phyloP scores from a whole-genome alignment of 2,113 vertebrate species.

The Sisor rabdophorus region DNA sequence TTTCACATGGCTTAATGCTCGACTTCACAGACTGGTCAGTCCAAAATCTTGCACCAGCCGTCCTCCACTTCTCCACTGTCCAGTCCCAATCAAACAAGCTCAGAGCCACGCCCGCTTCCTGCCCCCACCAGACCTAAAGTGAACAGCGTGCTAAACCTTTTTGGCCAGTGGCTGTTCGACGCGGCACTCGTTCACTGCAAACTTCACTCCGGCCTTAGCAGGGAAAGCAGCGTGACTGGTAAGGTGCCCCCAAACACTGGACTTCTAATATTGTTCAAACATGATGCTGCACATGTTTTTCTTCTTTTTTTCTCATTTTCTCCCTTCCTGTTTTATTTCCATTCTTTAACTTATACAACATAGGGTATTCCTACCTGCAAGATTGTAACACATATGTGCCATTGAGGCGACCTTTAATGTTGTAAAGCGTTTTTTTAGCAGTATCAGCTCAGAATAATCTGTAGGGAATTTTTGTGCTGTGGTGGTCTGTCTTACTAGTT shows the following conservation, averaged over 20 bases:
- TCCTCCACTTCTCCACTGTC: constrained; percentile 83
- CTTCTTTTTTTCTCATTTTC: constrained; percentile 39
- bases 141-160: constrained; percentile 91
- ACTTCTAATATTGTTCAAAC: background rate
- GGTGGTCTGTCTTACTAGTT: too few species aligned
- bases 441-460: constrained; percentile 54
- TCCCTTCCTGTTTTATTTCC: constrained; percentile 38
- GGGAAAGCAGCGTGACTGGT: constrained; percentile 86
- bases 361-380: constrained; percentile 77
- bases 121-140: constrained; percentile 86
- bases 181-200: constrained; percentile 87
- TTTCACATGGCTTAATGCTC: background rate
- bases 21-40: constrained; percentile 66
- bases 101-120: constrained; percentile 80
- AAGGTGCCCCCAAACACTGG: constrained; percentile 59
- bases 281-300: constrained; percentile 26
- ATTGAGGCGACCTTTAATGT: constrained; percentile 6
- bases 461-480: background rate
- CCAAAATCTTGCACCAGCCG: constrained; percentile 79
- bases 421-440: constrained; percentile 50
- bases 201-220: constrained; percentile 84
- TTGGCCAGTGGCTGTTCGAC: constrained; percentile 91
- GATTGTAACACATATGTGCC: constrained; percentile 58
- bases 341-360: constrained; percentile 28
- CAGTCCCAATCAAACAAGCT: constrained; percentile 84